These are phyloP conservation scores for Lycorma delicatula DNA, from an alignment of 1,140 invertebrate genomes.

Conservation along the genomic window DNA sequence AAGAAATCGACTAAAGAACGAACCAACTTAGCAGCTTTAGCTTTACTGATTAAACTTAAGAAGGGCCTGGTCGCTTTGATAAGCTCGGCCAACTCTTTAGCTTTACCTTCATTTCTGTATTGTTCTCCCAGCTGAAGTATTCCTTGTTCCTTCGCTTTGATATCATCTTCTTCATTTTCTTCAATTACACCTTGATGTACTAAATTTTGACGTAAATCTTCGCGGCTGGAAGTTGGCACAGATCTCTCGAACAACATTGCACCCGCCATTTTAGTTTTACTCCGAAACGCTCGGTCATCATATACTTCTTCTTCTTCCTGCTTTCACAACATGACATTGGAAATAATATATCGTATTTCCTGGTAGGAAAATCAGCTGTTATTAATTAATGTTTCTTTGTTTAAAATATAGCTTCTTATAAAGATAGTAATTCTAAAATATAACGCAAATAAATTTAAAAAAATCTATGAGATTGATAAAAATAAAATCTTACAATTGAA, in stretches of 20 bases:
- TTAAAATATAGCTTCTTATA: no score
- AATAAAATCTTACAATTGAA: no score
- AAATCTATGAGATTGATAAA: no score
- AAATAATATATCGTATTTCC: no score
- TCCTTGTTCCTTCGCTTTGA: slow-evolving; percentile 80
- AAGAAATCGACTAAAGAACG: slow-evolving; percentile 95
- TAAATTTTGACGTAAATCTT: slow-evolving; percentile 60
- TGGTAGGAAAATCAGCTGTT: no score
- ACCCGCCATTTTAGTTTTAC: slow-evolving; percentile 58
- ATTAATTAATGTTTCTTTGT: no score
- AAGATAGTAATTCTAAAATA: no score
- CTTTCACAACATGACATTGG: no score
- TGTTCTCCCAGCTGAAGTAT: slow-evolving; percentile 82
- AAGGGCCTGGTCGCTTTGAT: slow-evolving; percentile 93
- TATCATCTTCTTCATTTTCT: slow-evolving; percentile 59
- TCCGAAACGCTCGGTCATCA: neutral
- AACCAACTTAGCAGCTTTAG: slow-evolving; percentile 97
- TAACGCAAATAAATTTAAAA: no score
- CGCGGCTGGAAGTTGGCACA: slow-evolving; percentile 58
- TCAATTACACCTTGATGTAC: slow-evolving; percentile 48
- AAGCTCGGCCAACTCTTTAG: slow-evolving; percentile 85
- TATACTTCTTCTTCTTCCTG: neutral
- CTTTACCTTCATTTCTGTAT: slow-evolving; percentile 86
- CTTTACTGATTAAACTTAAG: slow-evolving; percentile 89
- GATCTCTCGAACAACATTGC: slow-evolving; percentile 76